phyloP scores from a whole-genome alignment of 1,140 invertebrate genomes.

The Hyphantria cunea region DNA sequence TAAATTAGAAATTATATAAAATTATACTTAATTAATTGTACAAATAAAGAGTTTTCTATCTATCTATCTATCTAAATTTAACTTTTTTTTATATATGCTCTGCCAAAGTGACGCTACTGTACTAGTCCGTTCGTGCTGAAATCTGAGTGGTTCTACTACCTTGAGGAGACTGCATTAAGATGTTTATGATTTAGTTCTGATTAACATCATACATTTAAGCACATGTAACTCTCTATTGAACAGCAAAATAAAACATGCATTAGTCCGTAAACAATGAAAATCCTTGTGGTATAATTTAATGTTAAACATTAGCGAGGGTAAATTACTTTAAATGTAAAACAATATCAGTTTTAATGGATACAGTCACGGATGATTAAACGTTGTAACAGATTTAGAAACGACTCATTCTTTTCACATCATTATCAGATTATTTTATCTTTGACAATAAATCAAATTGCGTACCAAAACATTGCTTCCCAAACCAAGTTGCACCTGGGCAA shows the following conservation, averaged over 20 bases:
- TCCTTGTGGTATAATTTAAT: conserved; percentile 34
- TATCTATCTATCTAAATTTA: too few species aligned
- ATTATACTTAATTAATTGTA: too few species aligned
- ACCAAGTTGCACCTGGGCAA: too few species aligned
- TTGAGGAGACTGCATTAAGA: too few species aligned
- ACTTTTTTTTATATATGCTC: too few species aligned
- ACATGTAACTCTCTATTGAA: background rate
- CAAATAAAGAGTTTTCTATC: too few species aligned
- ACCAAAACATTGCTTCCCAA: background rate
- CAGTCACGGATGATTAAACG: conserved; percentile 58
- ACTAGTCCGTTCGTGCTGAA: too few species aligned
- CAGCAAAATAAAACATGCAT: conserved; percentile 16
- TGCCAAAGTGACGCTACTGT: too few species aligned
- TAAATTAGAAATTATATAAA: too few species aligned
- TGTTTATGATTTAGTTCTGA: too few species aligned
- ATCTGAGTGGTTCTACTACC: too few species aligned
- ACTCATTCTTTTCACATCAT: conserved; percentile 20
- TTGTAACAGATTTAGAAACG: conserved; percentile 52
- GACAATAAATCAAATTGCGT: background rate
- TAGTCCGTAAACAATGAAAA: conserved; percentile 14
- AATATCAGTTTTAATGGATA: conserved; percentile 50
- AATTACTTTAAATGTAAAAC: conserved; percentile 42
- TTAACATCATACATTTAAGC: too few species aligned
- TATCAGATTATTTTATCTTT: conserved; percentile 28
- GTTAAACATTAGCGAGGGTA: conserved; percentile 33